Percentiles rank a stretch among this genome's conserved stretches.
These are phyloP conservation scores for Pavo muticus DNA, from an alignment of 2,113 vertebrate genomes.

Conservation along the genomic window DNA sequence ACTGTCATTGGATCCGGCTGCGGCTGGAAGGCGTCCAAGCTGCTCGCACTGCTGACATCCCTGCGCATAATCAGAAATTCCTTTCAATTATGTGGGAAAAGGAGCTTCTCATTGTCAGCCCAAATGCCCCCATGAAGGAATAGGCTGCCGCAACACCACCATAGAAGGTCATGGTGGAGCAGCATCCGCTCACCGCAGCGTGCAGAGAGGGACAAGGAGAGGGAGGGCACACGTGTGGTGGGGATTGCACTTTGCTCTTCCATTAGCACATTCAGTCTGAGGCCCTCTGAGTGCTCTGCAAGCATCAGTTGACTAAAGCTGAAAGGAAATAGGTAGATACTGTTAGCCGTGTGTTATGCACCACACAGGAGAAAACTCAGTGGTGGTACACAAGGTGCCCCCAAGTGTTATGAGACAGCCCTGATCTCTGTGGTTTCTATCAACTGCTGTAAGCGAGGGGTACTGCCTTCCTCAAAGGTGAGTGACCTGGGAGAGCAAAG, in stretches of 20 bases:
- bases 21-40: conserved; percentile 74
- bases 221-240: rapidly evolving
- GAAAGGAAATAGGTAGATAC: neutral
- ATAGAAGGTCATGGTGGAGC: conserved; percentile 61
- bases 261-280: neutral
- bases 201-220: neutral
- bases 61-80: conserved; percentile 80
- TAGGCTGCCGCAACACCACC: conserved; percentile 51
- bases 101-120: conserved; percentile 71
- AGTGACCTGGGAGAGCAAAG: too few species aligned
- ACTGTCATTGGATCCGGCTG: conserved; percentile 64
- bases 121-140: conserved; percentile 69
- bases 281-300: neutral
- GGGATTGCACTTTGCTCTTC: neutral
- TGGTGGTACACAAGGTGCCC: rapidly evolving
- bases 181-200: neutral
- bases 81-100: conserved; percentile 80
- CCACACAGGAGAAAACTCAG: rapidly evolving
- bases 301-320: neutral
- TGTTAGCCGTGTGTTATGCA: neutral
- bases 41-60: conserved; percentile 74
- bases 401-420: neutral
- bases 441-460: rapidly evolving
- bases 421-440: rapidly evolving
- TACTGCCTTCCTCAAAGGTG: rapidly evolving